Percentiles rank a stretch among this genome's conserved stretches.
These are phyloP conservation scores for Automeris io DNA, from an alignment of 2,888 invertebrate species.

Conservation along the genomic window DNA sequence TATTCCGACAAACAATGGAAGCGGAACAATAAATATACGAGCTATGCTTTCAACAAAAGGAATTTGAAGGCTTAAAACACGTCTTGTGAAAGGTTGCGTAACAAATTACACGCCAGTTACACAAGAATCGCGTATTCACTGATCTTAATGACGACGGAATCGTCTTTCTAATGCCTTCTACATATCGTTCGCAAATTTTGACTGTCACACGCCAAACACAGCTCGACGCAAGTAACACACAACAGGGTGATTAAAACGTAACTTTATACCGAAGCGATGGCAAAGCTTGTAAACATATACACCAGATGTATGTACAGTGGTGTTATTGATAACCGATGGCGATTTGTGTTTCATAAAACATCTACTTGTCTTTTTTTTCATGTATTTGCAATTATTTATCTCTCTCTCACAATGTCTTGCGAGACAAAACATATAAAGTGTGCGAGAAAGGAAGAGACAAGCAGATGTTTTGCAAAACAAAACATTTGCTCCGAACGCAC, in stretches of 20 bases:
- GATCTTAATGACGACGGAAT: neutral
- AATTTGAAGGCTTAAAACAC: too few species aligned
- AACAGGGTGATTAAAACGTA: slow-evolving; percentile 40
- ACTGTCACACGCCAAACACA: slow-evolving; percentile 18
- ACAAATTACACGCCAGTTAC: neutral
- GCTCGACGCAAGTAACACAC: slow-evolving; percentile 26
- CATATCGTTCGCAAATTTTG: neutral
- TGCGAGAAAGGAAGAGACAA: too few species aligned
- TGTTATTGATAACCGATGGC: slow-evolving; percentile 15
- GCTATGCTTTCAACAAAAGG: too few species aligned
- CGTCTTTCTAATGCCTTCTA: slow-evolving; percentile 4
- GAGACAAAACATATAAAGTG: too few species aligned
- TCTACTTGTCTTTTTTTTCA: too few species aligned
- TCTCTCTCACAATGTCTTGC: too few species aligned
- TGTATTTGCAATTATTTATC: too few species aligned
- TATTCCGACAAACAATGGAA: too few species aligned
- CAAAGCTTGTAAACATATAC: slow-evolving; percentile 31
- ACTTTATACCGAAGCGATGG: slow-evolving; percentile 34
- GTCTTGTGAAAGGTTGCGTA: neutral
- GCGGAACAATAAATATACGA: too few species aligned
- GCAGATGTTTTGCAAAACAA: too few species aligned
- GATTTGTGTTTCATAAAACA: too few species aligned
- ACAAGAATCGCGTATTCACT: slow-evolving; percentile 2
- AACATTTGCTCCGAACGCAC: too few species aligned
- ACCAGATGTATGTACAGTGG: slow-evolving; percentile 10